Conservation (phyloP, 2,888 invertebrate species). For the Gnatocerus cornutus region DNA sequence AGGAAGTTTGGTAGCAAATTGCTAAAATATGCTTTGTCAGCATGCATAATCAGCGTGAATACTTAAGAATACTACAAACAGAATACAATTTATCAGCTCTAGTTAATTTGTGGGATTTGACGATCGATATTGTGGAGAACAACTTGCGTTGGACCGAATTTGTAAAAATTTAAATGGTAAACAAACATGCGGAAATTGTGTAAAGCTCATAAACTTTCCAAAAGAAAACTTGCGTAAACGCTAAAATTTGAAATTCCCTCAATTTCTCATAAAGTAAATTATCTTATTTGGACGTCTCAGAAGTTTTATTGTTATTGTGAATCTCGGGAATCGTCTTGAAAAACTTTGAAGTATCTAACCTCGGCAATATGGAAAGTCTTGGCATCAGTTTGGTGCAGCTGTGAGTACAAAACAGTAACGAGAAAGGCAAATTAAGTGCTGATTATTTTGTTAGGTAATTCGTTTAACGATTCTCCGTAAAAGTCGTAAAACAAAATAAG, state of each 20-base stretch:
- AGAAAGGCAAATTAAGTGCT: conserved; percentile 14
- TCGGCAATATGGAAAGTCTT: conserved; percentile 13
- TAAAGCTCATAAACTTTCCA: too few species aligned
- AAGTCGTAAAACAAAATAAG: conserved; percentile 34
- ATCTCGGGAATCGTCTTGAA: conserved; percentile 14
- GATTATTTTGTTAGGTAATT: conserved; percentile 13
- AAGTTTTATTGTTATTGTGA: conserved; percentile 35
- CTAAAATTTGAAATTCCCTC: conserved; percentile 15
- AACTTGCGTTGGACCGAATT: too few species aligned
- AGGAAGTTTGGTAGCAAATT: too few species aligned
- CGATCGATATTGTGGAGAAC: too few species aligned
- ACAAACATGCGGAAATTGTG: not conserved
- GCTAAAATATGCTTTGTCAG: too few species aligned
- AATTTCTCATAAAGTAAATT: conserved; percentile 30
- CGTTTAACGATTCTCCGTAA: conserved; percentile 16
- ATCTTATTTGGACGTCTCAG: conserved; percentile 27
- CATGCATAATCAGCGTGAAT: too few species aligned
- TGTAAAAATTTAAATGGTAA: not conserved
- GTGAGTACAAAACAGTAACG: not conserved
- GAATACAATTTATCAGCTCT: too few species aligned
- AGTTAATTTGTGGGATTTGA: too few species aligned
- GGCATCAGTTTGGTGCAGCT: conserved; percentile 2
- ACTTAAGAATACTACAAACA: too few species aligned
- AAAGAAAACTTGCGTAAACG: not conserved
- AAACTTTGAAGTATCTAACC: conserved; percentile 17